Evolutionary conservation across 2,797 vertebrate genomes (phyloP), one percentile per base, ranked within the genome.

Genomic region (Crenichthys baileyi): DNA sequence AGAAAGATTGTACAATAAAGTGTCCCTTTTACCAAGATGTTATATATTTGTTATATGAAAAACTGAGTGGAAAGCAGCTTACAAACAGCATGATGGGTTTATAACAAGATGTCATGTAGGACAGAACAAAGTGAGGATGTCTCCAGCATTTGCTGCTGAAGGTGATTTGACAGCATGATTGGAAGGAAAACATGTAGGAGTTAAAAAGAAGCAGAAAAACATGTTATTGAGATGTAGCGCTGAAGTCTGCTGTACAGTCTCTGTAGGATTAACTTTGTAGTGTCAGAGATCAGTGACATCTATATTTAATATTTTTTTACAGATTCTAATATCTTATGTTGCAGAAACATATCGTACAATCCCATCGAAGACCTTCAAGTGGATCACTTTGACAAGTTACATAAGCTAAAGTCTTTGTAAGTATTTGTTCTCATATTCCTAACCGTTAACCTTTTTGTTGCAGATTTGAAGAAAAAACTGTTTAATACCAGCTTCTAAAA

Each of bases 391-490:
- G 97, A 98, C 92, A 96, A 96, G 86, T 84, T 99, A 83, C 81
- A 92, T 84, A 98, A 96, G 85, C 95, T 99, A 77, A 99, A 97
- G 87, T 99, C 98, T 63, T 87, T 99, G 98, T 99, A 95, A 98
- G 97, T 98, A 83, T 31, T 2, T 3, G 1, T 0, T n/a, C 22
- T 44, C 41, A 12, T 11, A 44, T 5, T 20, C 16, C 18, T 22
- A 36, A 41, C 46, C 22, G 18, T 13, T 26, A n/a, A 65, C 60
- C 6, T 0, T 51, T 2, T 3, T 74, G 22, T 70, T 58, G 2
- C 3, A n/a, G 9, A 60, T 50, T 13, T 16, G 29, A 0, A 26
- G 48, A 7, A 15, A 3, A 53, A 0, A 1, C 41, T 11, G 9
- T 26, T 65, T 36, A 67, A 46, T 70, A 56, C 71, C 55, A 48